These are phyloP conservation scores for Onychomys arenicola DNA, from an alignment of 2,797 vertebrate species.

Conservation along the genomic window DNA sequence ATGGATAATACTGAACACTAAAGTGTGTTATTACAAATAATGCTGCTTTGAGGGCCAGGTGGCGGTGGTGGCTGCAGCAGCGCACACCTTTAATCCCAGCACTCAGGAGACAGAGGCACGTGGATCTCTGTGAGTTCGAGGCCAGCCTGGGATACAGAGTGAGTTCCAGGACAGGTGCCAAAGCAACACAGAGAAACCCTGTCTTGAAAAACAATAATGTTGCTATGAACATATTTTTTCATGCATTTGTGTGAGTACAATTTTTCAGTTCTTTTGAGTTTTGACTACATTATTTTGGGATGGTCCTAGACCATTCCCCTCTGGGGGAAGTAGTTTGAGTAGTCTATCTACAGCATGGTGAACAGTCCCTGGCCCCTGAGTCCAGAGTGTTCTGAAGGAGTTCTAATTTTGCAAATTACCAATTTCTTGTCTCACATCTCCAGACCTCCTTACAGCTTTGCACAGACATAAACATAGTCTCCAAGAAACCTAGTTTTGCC, in stretches of 20 bases:
- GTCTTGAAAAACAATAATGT: background rate
- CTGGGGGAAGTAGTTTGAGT: background rate
- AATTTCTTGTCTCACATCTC: background rate
- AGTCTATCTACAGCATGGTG: background rate
- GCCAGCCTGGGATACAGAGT: too few relatives aligned
- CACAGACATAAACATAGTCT: background rate
- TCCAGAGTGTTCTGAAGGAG: background rate
- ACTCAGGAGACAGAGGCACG: too few relatives aligned
- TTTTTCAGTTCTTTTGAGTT: slow-evolving; percentile 24
- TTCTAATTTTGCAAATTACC: background rate
- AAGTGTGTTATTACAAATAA: background rate
- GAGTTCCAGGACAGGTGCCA: too few relatives aligned
- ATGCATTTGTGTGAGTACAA: background rate
- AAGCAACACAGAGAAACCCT: too few relatives aligned
- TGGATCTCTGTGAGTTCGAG: too few relatives aligned
- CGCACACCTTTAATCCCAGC: too few relatives aligned
- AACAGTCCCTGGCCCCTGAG: background rate
- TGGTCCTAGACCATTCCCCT: background rate
- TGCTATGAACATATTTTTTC: background rate
- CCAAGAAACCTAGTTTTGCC: slow-evolving; percentile 34
- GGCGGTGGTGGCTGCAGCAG: too few relatives aligned
- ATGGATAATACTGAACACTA: slow-evolving; percentile 23
- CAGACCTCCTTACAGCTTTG: background rate
- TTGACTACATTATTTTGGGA: background rate
- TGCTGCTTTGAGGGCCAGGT: background rate